phyloP scores from a whole-genome alignment of 1,140 invertebrate genomes.

The Phenacoccus solenopsis region DNA sequence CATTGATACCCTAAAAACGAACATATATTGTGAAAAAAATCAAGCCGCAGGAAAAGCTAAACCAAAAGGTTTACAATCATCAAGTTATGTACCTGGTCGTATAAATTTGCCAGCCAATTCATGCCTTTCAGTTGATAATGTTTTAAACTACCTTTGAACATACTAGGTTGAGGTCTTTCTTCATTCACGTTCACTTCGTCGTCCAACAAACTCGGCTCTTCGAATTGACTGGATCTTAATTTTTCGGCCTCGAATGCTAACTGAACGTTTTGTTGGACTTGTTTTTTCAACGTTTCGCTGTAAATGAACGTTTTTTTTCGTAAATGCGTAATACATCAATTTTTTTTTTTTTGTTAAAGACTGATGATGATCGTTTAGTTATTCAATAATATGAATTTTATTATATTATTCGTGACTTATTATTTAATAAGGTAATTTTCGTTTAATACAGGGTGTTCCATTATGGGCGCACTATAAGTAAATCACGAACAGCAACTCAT shows the following conservation, averaged over 20 bases:
- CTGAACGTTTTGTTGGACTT: constrained; percentile 67
- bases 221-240: constrained; percentile 49
- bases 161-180: constrained; percentile 59
- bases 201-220: constrained; percentile 25
- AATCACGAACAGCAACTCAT: too few species aligned
- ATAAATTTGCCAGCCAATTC: constrained; percentile 94
- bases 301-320: too few species aligned
- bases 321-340: too few species aligned
- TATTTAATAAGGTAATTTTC: too few species aligned
- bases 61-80: constrained; percentile 6
- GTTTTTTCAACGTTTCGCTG: constrained; percentile 67
- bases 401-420: too few species aligned
- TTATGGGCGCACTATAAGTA: too few species aligned
- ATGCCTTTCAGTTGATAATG: constrained; percentile 93
- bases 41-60: not conserved
- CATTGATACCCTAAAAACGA: constrained; percentile 71
- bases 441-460: too few species aligned
- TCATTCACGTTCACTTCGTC: constrained; percentile 36
- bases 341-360: too few species aligned
- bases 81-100: constrained; percentile 59
- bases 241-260: constrained; percentile 67
- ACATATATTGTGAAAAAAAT: constrained; percentile 24
- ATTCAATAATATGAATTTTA: too few species aligned
- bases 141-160: constrained; percentile 83
- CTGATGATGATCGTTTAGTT: too few species aligned